Conservation (phyloP, 2,113 vertebrate genomes). For the Dasypus novemcinctus region DNA sequence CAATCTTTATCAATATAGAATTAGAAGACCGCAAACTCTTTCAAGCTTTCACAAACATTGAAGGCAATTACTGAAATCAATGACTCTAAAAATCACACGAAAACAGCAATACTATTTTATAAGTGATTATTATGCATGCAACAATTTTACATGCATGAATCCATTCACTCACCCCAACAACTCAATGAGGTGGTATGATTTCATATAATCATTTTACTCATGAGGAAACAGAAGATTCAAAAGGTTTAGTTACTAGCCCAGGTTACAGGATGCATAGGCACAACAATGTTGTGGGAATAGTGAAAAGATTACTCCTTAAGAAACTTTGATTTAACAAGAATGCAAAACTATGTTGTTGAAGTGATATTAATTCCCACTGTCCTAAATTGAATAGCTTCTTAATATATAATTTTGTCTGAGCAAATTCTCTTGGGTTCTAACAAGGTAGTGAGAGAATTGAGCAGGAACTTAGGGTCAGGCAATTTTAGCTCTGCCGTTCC, state of each 20-base stretch:
- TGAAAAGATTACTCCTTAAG: neutral
- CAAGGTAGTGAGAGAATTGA: neutral
- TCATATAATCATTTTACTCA: neutral
- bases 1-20: neutral
- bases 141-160: neutral
- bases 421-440: neutral
- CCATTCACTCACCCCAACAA: neutral
- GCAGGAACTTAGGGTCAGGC: accelerated
- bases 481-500: neutral
- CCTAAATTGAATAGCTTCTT: neutral
- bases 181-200: accelerated
- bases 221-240: neutral
- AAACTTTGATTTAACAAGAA: neutral
- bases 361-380: neutral
- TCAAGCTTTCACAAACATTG: neutral
- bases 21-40: neutral
- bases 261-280: neutral
- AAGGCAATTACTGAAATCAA: neutral
- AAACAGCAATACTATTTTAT: neutral
- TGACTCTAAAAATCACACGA: neutral
- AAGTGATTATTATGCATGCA: neutral
- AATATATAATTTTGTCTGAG: neutral
- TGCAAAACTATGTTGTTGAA: neutral
- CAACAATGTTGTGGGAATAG: neutral
- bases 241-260: neutral